phyloP scores from a whole-genome alignment of 2,113 vertebrate genomes.

The Bothrops jararaca region DNA sequence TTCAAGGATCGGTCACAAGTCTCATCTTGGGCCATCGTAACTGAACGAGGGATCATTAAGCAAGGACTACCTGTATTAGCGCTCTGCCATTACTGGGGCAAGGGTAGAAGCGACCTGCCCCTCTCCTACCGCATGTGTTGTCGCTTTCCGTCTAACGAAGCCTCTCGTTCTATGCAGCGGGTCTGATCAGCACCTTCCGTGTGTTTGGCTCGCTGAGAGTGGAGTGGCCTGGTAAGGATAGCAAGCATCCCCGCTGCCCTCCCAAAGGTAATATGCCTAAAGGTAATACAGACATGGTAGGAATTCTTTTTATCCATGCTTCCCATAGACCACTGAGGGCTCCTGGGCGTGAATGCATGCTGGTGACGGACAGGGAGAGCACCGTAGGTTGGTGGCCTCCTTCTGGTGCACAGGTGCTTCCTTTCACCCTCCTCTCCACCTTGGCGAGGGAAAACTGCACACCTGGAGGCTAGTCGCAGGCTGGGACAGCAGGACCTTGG shows the following conservation, averaged over 20 bases:
- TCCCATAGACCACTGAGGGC: constrained; percentile 63
- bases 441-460: not conserved
- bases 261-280: constrained; percentile 99
- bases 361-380: constrained; percentile 59
- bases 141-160: not conserved
- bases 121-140: not conserved
- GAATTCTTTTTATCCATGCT: constrained; percentile 70
- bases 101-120: not conserved
- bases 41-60: no score
- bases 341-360: constrained; percentile 71
- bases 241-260: constrained; percentile 98
- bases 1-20: no score
- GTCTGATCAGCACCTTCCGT: constrained; percentile 94
- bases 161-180: constrained; percentile 71
- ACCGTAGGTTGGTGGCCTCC: constrained; percentile 34
- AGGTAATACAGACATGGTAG: constrained; percentile 96
- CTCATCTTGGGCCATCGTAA: no score
- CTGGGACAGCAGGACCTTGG: no score
- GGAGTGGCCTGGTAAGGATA: constrained; percentile 99
- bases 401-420: constrained; percentile 23
- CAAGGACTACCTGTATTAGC: not conserved
- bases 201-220: constrained; percentile 95
- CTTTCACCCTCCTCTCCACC: not conserved
- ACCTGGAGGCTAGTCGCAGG: not conserved
- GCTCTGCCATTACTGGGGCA: not conserved